Base-by-base conservation (phyloP, 2,113 vertebrate species). In the Motacilla alba region DNA sequence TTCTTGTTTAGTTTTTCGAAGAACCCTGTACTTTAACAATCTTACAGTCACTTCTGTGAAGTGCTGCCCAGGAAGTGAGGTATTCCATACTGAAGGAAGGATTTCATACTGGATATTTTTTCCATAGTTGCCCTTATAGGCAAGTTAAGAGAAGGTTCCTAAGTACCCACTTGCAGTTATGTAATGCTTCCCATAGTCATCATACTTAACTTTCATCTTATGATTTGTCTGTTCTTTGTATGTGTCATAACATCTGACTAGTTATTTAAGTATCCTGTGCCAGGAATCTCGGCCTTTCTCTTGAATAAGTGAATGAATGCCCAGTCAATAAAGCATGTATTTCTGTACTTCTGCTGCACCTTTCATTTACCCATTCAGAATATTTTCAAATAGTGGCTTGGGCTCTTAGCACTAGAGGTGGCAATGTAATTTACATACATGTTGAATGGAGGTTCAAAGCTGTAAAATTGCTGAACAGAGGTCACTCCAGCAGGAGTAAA, bases 1-100 rank as follows among this genome's bases (percentile, higher is more conserved):
- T 89, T 12, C 89, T 73, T 87, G 62, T 70, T 75, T 52, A 55
- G 11, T 39, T 89, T 92, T 75, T 91, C 47, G 58, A 35, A 68
- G 62, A 84, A 41, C 2, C 6, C 5, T 41, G 2, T 68, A 52
- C 19, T 93, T 80, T 10, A 21, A 30, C 81, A 62, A 33, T 85
- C 9, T 58, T 81, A 27, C 46, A 35, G 37, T 69, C 63, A 28
- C 21, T 92, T 86, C 35, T 35, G 31, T 80, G 31, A 86, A 83
- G 50, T 31, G 17, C 31, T 1, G 1, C 27, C 13, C 0, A 7
- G 37, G 44, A 87, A 68, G 6, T 62, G 26, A 66, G 66, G 30
- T 63, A 49, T 72, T 95, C 24, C 28, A 39, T 46, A 39, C 46
- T 53, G 55, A 69, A 60, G 50, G 46, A 50, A 63, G 39, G 23